phyloP scores from a whole-genome alignment of 2,888 invertebrate species.

The Pherbina coryleti region DNA sequence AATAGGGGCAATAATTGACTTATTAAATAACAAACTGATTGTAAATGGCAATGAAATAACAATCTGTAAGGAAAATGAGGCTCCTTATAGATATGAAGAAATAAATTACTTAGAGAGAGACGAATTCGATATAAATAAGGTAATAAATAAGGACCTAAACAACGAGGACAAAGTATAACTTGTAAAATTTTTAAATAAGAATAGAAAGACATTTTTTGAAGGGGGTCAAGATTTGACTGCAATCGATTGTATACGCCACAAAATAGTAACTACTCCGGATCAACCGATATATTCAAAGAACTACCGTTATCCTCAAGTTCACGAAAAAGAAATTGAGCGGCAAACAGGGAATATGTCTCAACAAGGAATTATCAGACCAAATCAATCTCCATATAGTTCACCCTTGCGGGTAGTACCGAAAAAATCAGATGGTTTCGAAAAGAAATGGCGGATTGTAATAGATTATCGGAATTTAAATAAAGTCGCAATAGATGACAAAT shows the following conservation, averaged over 20 bases:
- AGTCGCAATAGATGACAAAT: constrained; percentile 31
- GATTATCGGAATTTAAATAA: constrained; percentile 28
- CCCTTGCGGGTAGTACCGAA: background rate
- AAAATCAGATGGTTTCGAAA: background rate
- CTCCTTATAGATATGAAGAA: background rate
- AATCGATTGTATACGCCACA: constrained; percentile 6
- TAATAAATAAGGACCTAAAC: constrained; percentile 1
- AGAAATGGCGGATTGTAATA: constrained; percentile 18
- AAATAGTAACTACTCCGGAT: constrained; percentile 14
- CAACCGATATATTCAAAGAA: constrained; percentile 17
- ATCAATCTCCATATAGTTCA: too few species aligned
- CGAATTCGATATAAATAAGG: background rate
- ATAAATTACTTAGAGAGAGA: background rate
- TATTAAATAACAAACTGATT: background rate
- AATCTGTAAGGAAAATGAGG: background rate
- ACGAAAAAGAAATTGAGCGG: constrained; percentile 29
- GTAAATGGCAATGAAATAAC: background rate
- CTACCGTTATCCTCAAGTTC: constrained; percentile 30
- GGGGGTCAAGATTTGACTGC: background rate
- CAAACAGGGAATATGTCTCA: background rate
- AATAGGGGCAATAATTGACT: background rate
- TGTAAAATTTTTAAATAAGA: constrained; percentile 1
- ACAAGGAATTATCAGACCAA: too few species aligned
- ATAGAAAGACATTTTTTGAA: constrained; percentile 14
- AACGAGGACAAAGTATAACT: background rate